These are phyloP conservation scores for Eledone cirrhosa DNA, from an alignment of 2,888 invertebrate species.

Conservation along the genomic window DNA sequence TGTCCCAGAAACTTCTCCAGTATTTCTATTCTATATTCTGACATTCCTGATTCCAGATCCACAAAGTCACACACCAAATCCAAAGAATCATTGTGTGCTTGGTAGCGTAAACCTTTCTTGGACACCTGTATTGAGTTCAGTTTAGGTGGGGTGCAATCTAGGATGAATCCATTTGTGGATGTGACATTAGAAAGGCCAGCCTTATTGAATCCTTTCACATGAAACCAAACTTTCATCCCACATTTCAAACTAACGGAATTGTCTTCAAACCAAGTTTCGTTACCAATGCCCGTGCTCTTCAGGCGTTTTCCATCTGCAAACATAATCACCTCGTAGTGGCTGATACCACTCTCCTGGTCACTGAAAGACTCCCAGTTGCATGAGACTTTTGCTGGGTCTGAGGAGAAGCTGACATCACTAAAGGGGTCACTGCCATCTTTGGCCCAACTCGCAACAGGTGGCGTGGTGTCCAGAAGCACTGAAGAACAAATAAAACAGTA, in stretches of 20 bases:
- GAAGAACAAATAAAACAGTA: slow-evolving; percentile 4
- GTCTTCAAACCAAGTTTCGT: background rate
- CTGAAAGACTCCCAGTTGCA: slow-evolving; percentile 32
- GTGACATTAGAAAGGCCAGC: background rate
- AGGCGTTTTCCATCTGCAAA: background rate
- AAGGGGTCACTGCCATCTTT: slow-evolving; percentile 28
- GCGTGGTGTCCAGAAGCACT: slow-evolving; percentile 36
- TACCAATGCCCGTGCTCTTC: background rate
- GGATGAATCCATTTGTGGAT: background rate
- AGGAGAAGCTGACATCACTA: slow-evolving; percentile 29
- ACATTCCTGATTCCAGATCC: background rate
- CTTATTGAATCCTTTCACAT: background rate
- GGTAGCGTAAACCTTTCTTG: slow-evolving; percentile 4
- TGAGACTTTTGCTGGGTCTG: slow-evolving; percentile 30
- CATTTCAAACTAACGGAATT: background rate
- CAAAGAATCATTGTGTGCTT: slow-evolving; percentile 17
- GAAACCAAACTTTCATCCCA: background rate
- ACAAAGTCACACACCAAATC: background rate
- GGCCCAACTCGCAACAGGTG: slow-evolving; percentile 32
- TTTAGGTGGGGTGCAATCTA: background rate
- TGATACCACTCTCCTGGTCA: slow-evolving; percentile 33
- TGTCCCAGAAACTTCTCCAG: slow-evolving; percentile 24
- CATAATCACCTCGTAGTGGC: slow-evolving; percentile 12
- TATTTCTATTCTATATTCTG: slow-evolving; percentile 23
- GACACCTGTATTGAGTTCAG: background rate